Evolutionary conservation across 1,140 invertebrate genomes (phyloP).

Genomic region (Leptinotarsa undecemlineata): DNA sequence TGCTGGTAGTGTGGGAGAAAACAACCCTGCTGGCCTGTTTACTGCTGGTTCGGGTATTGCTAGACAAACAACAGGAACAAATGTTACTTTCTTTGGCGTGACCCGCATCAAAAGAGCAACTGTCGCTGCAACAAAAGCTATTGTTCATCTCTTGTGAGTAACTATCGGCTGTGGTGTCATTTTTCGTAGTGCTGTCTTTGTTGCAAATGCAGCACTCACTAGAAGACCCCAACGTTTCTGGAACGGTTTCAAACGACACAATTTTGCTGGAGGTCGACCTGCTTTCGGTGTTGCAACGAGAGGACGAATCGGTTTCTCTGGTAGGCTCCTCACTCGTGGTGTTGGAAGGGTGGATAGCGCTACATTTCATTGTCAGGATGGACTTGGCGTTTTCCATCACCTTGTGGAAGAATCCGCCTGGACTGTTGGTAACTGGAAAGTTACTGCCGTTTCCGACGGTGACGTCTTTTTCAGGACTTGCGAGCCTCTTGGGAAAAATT

Average conservation of each 20-base stretch:
- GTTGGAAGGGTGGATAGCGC: constrained; percentile 17
- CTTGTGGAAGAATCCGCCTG: constrained; percentile 38
- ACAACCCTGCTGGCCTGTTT: background rate
- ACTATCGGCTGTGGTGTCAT: constrained; percentile 7
- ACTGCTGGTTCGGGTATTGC: background rate
- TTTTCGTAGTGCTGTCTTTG: constrained; percentile 5
- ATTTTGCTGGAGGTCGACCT: background rate
- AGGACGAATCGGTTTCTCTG: constrained; percentile 11
- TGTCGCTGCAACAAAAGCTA: constrained; percentile 2
- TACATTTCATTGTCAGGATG: constrained; percentile 38
- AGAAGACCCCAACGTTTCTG: background rate
- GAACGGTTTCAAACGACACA: background rate
- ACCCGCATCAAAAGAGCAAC: background rate
- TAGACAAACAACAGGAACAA: background rate
- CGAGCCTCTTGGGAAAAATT: constrained; percentile 22
- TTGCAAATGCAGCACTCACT: background rate
- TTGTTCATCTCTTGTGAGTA: constrained; percentile 15
- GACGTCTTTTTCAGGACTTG: constrained; percentile 30
- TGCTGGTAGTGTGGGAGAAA: background rate
- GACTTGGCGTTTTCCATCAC: constrained; percentile 38
- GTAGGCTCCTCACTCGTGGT: background rate
- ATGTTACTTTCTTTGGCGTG: background rate
- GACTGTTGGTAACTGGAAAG: background rate
- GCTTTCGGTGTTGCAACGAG: background rate
- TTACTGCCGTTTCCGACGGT: background rate